Conservation (phyloP, 2,113 vertebrate genomes). For the Cyanoliseus patagonus region DNA sequence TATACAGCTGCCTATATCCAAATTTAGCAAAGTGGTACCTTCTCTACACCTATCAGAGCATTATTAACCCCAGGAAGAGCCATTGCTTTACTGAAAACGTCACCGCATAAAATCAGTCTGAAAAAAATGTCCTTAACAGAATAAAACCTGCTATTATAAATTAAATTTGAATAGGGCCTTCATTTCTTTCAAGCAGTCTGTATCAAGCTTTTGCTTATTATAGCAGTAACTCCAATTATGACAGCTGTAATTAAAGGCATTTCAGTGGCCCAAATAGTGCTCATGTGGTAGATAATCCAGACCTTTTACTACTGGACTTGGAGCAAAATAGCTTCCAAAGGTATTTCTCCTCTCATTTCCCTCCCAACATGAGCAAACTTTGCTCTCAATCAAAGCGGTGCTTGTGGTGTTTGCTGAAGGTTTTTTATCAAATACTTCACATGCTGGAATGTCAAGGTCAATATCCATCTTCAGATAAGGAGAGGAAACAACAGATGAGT, state of each 20-base stretch:
- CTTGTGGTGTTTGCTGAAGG: not conserved
- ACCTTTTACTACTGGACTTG: constrained; percentile 4
- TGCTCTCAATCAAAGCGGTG: not conserved
- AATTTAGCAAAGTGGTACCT: not conserved
- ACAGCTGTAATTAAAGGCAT: constrained; percentile 29
- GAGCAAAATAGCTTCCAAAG: not conserved
- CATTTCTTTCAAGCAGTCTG: constrained; percentile 7
- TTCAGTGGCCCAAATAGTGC: not conserved
- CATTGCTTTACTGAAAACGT: not conserved
- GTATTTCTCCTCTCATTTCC: not conserved
- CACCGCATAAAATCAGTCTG: not conserved
- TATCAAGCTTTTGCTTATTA: constrained; percentile 5
- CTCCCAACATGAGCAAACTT: not conserved
- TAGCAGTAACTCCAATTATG: not conserved
- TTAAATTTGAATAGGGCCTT: constrained; percentile 20
- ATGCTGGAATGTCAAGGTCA: not conserved
- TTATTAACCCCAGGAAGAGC: not conserved
- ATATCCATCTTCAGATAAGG: not conserved
- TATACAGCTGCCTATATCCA: not conserved
- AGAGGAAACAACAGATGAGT: not conserved
- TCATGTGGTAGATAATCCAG: not conserved
- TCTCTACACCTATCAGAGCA: not conserved
- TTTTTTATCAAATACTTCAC: not conserved
- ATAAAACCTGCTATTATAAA: not conserved
- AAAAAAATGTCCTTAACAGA: not conserved